Conservation (phyloP, 2,797 vertebrate genomes). For the Cacajao melanocephalus region DNA sequence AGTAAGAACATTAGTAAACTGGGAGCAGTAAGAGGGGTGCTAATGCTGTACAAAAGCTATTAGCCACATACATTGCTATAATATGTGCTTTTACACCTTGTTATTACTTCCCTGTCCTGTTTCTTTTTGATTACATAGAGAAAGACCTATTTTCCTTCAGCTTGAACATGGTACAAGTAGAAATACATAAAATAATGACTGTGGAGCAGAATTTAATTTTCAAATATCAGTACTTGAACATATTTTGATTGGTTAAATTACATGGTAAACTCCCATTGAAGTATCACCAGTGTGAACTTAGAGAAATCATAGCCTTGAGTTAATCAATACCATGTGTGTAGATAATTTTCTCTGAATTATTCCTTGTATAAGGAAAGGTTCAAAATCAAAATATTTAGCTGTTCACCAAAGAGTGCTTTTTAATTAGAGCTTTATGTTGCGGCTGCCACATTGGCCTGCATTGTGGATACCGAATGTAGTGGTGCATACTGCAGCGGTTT, state of each 20-base stretch:
- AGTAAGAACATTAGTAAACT: conserved; percentile 80
- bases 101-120: conserved; percentile 84
- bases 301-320: conserved; percentile 59
- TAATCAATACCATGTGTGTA: conserved; percentile 72
- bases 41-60: conserved; percentile 79
- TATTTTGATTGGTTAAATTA: conserved; percentile 80
- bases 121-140: conserved; percentile 81
- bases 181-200: conserved; percentile 78
- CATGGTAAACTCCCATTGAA: conserved; percentile 73
- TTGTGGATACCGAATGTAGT: not conserved
- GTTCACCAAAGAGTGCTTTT: conserved; percentile 61
- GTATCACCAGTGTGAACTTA: conserved; percentile 68
- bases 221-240: conserved; percentile 80
- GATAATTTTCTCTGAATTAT: conserved; percentile 56
- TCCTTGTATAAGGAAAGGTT: conserved; percentile 52
- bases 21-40: conserved; percentile 76
- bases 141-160: conserved; percentile 75
- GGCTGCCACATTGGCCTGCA: not conserved
- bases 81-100: conserved; percentile 79
- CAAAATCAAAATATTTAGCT: conserved; percentile 58
- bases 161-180: conserved; percentile 71
- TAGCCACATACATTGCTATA: conserved; percentile 79
- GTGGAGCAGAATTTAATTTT: conserved; percentile 81
- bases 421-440: conserved; percentile 49
- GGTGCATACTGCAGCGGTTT: not conserved